A percentile compares a stretch with the other conserved stretches of the same genome.
These are phyloP conservation scores for Pteromalus puparum DNA, from an alignment of 1,140 invertebrate species.

Conservation along the genomic window DNA sequence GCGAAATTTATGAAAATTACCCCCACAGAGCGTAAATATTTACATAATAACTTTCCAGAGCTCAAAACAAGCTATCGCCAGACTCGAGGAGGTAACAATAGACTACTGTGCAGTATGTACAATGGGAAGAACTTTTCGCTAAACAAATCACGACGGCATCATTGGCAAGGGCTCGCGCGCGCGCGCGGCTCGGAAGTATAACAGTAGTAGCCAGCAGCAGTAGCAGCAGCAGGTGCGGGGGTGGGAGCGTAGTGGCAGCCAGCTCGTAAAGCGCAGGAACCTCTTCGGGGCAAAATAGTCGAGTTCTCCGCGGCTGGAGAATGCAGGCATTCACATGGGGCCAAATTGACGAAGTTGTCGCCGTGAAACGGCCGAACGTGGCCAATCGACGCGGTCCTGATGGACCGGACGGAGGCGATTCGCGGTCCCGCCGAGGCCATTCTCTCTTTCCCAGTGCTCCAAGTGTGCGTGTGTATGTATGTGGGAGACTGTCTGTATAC, in stretches of 20 bases:
- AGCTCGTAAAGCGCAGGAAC: constrained; percentile 33
- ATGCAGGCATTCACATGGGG: constrained; percentile 23
- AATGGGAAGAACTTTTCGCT: background rate
- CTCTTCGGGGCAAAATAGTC: constrained; percentile 37
- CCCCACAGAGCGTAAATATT: no score
- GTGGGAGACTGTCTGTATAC: background rate
- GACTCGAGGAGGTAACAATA: background rate
- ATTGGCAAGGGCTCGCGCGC: background rate
- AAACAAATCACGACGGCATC: constrained; percentile 8
- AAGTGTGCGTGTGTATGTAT: background rate
- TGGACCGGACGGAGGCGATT: constrained; percentile 47
- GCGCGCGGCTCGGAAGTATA: background rate
- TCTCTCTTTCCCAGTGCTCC: background rate
- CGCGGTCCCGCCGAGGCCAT: constrained; percentile 25
- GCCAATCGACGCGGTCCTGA: constrained; percentile 39
- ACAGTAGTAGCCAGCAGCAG: background rate
- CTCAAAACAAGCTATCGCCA: background rate
- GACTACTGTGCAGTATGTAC: background rate
- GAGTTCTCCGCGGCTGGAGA: constrained; percentile 1
- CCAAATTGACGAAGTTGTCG: constrained; percentile 46
- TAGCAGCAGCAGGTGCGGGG: constrained; percentile 24
- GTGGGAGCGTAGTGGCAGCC: background rate
- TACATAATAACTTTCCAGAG: no score
- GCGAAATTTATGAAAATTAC: background rate
- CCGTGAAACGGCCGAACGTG: constrained; percentile 35